Percentiles rank a stretch among this genome's conserved stretches.
phyloP scores from a whole-genome alignment of 2,888 invertebrate species.

The Argyresthia goedartella region DNA sequence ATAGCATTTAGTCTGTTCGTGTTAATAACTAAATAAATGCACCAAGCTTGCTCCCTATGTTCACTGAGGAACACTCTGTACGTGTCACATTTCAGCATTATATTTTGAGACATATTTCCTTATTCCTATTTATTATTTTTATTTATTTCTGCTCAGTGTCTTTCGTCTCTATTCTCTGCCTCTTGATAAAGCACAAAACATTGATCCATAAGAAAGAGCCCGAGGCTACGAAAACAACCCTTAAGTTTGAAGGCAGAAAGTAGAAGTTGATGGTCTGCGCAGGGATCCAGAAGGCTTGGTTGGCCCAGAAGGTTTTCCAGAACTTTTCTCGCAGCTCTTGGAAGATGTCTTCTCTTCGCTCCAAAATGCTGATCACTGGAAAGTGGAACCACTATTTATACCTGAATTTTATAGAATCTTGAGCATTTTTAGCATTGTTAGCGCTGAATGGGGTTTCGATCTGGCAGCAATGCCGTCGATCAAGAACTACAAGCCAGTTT shows the following conservation, averaged over 20 bases:
- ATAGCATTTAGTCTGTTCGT: no score
- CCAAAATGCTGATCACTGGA: constrained; percentile 82
- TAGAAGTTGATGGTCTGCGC: constrained; percentile 84
- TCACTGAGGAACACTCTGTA: no score
- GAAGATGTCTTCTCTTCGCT: constrained; percentile 76
- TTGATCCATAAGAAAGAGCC: constrained; percentile 89
- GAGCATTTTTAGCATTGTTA: no score
- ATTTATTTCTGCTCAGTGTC: no score
- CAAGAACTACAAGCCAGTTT: no score
- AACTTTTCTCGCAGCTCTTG: constrained; percentile 81
- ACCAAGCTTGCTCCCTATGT: no score
- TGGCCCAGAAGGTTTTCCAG: constrained; percentile 77
- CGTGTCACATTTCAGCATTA: no score
- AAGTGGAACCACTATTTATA: constrained; percentile 13
- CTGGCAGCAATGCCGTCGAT: no score
- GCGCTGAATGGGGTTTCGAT: neutral
- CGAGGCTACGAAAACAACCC: constrained; percentile 84
- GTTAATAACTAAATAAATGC: no score
- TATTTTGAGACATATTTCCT: no score
- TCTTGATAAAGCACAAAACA: constrained; percentile 84
- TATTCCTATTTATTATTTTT: no score
- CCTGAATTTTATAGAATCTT: no score
- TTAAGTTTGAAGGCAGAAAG: constrained; percentile 76
- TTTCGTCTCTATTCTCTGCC: constrained; percentile 21
- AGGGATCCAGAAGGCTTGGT: constrained; percentile 88